A percentile compares a stretch with the other conserved stretches of the same genome.
These are phyloP conservation scores for Pachycephala philippinensis DNA, from an alignment of 2,113 vertebrate species.

Conservation along the genomic window DNA sequence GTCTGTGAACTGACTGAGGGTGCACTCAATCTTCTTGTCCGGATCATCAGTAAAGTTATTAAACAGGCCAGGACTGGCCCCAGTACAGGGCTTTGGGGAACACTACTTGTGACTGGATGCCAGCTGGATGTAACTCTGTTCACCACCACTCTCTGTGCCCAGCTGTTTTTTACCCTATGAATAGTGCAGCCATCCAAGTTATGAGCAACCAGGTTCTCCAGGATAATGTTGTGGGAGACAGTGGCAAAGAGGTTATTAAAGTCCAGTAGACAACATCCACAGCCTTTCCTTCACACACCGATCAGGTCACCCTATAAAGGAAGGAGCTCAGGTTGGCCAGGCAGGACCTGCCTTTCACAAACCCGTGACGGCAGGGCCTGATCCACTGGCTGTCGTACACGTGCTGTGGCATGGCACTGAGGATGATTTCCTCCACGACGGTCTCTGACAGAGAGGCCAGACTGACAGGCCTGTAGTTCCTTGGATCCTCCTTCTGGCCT, in stretches of 20 bases:
- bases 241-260: background rate
- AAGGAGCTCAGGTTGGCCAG: background rate
- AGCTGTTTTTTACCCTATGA: accelerated
- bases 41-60: background rate
- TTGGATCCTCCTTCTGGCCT: background rate
- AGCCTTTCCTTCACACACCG: background rate
- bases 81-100: background rate
- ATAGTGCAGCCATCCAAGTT: too few species aligned
- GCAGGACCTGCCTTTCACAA: background rate
- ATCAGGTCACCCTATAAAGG: background rate
- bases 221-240: background rate
- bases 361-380: background rate
- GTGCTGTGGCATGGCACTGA: background rate
- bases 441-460: background rate
- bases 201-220: background rate
- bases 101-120: background rate
- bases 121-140: background rate
- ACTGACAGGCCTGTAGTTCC: background rate
- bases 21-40: background rate
- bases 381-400: background rate
- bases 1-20: background rate
- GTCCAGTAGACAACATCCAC: too few species aligned
- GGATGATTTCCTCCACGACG: background rate
- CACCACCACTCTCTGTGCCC: background rate
- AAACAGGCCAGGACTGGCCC: background rate